phyloP scores from a whole-genome alignment of 2,888 invertebrate species.

The Caenorhabditis sinica region DNA sequence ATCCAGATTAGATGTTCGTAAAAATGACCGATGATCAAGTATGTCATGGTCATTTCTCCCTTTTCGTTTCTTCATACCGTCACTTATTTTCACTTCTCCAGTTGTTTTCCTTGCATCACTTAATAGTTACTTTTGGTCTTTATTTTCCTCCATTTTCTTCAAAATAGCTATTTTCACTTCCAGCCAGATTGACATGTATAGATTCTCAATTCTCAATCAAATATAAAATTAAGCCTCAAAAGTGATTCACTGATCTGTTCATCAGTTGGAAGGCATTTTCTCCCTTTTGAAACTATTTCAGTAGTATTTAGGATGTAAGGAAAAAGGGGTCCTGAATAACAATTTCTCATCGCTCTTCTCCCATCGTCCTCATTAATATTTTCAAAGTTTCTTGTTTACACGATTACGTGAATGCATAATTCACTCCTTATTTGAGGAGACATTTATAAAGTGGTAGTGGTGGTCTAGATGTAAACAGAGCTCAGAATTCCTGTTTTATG shows the following conservation, averaged over 20 bases:
- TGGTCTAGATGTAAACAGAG: background rate
- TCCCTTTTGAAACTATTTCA: no score
- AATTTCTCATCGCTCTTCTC: background rate
- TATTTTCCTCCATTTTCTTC: background rate
- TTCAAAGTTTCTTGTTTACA: background rate
- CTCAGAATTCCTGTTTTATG: no score
- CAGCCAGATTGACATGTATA: no score
- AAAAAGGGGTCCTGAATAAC: background rate
- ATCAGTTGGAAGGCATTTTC: no score
- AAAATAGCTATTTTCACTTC: background rate
- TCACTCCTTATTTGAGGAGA: background rate
- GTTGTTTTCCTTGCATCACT: background rate
- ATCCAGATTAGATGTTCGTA: background rate
- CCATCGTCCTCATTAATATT: no score
- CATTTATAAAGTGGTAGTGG: background rate
- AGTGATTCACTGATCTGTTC: no score
- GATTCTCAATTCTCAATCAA: no score
- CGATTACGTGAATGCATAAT: slow-evolving; percentile 8
- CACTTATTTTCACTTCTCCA: background rate
- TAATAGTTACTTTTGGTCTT: no score
- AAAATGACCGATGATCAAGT: background rate
- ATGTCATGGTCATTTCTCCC: background rate
- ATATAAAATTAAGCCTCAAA: no score
- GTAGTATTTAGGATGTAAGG: no score
- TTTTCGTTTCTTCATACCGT: background rate